Percentiles rank a stretch among this genome's conserved stretches.
Evolutionary conservation across 2,797 vertebrate species (phyloP).

Genomic region (Phrynocephalus guinanensis): DNA sequence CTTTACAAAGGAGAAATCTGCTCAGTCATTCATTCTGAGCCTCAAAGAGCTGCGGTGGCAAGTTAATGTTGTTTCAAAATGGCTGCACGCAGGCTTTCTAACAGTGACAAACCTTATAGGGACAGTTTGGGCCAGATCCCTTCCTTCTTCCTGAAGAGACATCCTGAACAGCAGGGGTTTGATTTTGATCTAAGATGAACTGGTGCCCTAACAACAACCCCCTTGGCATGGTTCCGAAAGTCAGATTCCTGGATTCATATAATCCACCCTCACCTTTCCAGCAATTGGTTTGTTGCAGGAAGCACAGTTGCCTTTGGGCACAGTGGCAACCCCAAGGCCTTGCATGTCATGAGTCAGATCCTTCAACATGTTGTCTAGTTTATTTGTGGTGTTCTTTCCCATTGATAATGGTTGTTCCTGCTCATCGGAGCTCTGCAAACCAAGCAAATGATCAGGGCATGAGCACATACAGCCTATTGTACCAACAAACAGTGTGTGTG

Average conservation of each 20-base stretch:
- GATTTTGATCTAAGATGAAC: background rate
- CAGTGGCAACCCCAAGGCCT: conserved; percentile 86
- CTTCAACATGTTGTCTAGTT: conserved; percentile 86
- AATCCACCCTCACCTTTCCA: conserved; percentile 81
- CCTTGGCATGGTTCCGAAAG: background rate
- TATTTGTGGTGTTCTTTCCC: conserved; percentile 48
- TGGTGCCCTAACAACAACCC: background rate
- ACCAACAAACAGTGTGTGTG: too few relatives aligned
- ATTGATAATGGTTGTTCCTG: conserved; percentile 28
- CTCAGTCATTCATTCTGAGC: too few relatives aligned
- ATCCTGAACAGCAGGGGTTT: background rate
- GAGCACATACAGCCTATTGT: background rate
- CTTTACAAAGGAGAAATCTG: too few relatives aligned
- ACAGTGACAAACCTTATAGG: background rate
- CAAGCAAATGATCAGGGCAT: conserved; percentile 1
- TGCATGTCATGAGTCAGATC: conserved; percentile 86
- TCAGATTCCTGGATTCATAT: background rate
- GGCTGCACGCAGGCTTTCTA: too few relatives aligned
- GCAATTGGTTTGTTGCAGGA: conserved; percentile 86
- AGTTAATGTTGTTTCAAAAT: too few relatives aligned
- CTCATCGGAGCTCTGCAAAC: conserved; percentile 31
- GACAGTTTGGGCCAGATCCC: background rate
- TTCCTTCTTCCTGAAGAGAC: background rate
- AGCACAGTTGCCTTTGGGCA: conserved; percentile 83
- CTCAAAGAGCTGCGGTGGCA: too few relatives aligned